phyloP scores from a whole-genome alignment of 2,888 invertebrate genomes.

The Andrena haemorrhoa region DNA sequence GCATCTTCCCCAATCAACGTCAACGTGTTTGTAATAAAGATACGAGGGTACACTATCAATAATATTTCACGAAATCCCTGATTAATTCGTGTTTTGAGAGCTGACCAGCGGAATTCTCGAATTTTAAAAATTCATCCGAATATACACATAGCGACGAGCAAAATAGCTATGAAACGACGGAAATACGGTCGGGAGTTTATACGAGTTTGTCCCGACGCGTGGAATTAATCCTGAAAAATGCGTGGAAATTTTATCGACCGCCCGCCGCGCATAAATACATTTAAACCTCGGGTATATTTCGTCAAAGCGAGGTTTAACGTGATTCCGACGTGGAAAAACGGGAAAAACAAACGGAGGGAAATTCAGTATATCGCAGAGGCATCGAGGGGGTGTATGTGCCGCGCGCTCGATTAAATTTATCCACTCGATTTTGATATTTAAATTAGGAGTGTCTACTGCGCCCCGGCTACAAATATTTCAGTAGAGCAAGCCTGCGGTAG shows the following conservation, averaged over 20 bases:
- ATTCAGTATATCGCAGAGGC: neutral
- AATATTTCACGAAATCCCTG: neutral
- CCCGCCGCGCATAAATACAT: neutral
- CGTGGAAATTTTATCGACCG: conserved; percentile 10
- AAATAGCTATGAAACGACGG: neutral
- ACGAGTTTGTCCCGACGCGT: neutral
- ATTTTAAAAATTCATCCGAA: neutral
- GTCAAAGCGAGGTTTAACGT: conserved; percentile 14
- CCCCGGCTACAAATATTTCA: conserved; percentile 9
- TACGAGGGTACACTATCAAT: no score
- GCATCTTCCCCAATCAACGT: no score
- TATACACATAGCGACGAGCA: neutral
- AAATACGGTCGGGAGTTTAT: neutral
- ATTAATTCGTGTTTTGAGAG: neutral
- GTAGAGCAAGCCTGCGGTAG: neutral
- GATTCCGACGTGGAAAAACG: neutral
- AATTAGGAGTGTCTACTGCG: neutral
- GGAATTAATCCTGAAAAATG: conserved; percentile 12
- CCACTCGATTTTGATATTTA: neutral
- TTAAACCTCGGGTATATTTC: conserved; percentile 10
- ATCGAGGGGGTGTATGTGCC: neutral
- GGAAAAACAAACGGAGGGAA: neutral
- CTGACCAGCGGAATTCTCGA: neutral
- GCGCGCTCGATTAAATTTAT: neutral
- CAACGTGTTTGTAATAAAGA: no score